phyloP scores from a whole-genome alignment of 2,797 vertebrate genomes.

The Salmo trutta region DNA sequence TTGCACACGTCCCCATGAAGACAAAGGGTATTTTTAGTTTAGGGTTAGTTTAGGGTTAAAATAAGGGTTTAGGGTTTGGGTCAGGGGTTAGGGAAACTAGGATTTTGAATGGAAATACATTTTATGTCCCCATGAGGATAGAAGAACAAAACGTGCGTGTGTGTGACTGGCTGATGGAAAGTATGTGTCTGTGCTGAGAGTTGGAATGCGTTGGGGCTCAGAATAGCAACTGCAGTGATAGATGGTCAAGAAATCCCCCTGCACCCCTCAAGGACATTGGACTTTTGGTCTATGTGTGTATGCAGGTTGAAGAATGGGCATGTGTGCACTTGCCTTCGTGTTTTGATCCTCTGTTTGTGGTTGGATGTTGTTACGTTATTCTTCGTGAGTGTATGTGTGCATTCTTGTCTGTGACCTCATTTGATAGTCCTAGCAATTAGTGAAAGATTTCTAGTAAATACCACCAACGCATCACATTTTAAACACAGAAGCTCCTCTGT shows the following conservation, averaged over 20 bases:
- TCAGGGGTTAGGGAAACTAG: conserved; percentile 6
- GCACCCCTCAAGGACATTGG: conserved; percentile 59
- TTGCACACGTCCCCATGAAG: no score
- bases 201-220: conserved; percentile 65
- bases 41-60: no score
- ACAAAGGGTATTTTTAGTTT: no score
- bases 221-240: conserved; percentile 72
- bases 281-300: conserved; percentile 25
- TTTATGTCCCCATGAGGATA: neutral
- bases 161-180: conserved; percentile 69
- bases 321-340: neutral
- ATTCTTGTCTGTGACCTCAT: neutral
- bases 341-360: neutral
- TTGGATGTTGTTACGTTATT: neutral
- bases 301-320: neutral
- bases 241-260: conserved; percentile 67
- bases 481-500: neutral
- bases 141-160: conserved; percentile 2
- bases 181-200: conserved; percentile 55
- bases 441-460: neutral
- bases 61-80: neutral
- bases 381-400: neutral
- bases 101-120: no score
- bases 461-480: neutral
- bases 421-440: neutral